phyloP scores from a whole-genome alignment of 2,888 invertebrate species.

The Andrena bucephala region DNA sequence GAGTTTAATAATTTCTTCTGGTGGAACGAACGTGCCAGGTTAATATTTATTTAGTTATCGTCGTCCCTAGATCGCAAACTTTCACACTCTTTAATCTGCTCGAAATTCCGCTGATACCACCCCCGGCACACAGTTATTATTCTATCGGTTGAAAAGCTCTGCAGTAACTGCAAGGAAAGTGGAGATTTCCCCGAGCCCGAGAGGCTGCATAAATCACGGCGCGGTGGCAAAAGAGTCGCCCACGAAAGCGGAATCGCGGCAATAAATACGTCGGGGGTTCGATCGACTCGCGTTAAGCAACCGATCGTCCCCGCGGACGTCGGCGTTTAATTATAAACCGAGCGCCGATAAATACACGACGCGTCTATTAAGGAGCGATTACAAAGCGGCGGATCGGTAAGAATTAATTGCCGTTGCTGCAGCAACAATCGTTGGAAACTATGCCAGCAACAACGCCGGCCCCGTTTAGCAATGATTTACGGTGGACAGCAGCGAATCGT shows the following conservation, averaged over 20 bases:
- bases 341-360: conserved; percentile 55
- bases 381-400: conserved; percentile 60
- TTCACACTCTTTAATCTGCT: too few species aligned
- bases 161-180: background rate
- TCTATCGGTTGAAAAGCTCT: too few species aligned
- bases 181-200: background rate
- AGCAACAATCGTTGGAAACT: conserved; percentile 45
- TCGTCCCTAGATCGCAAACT: too few species aligned
- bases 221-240: conserved; percentile 3
- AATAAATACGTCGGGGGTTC: conserved; percentile 42
- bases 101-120: too few species aligned
- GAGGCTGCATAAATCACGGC: background rate
- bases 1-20: too few species aligned
- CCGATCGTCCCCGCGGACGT: conserved; percentile 40
- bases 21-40: too few species aligned
- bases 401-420: conserved; percentile 60
- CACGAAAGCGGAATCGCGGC: conserved; percentile 14
- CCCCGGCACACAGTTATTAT: too few species aligned
- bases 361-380: conserved; percentile 54
- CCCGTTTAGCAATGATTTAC: conserved; percentile 56
- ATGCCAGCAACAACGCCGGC: conserved; percentile 24
- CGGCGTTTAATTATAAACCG: conserved; percentile 63
- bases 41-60: too few species aligned
- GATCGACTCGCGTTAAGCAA: conserved; percentile 51
- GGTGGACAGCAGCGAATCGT: conserved; percentile 1